Conservation (phyloP, 2,888 invertebrate genomes). For the Melitaea athalia region DNA sequence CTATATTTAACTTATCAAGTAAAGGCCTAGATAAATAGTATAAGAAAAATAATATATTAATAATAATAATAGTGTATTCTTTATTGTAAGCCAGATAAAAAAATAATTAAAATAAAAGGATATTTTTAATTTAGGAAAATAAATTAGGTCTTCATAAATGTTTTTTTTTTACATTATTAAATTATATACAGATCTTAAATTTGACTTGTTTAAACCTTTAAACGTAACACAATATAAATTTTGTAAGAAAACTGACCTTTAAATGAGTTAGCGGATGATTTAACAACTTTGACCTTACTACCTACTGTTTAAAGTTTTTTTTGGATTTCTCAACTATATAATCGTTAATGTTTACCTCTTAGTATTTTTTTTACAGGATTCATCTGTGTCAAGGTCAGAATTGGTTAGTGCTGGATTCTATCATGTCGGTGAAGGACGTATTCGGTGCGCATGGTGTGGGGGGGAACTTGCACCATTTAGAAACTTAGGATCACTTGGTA, state of each 20-base stretch:
- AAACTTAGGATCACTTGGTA: slow-evolving; percentile 82
- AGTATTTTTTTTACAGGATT: slow-evolving; percentile 55
- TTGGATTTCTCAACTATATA: background rate
- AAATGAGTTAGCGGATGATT: slow-evolving; percentile 9
- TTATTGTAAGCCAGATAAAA: too few relatives aligned
- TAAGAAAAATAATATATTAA: too few relatives aligned
- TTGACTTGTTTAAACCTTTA: background rate
- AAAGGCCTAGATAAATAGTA: too few relatives aligned
- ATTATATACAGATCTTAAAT: too few relatives aligned
- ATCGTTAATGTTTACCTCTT: background rate
- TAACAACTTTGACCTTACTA: slow-evolving; percentile 20
- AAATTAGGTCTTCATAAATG: too few relatives aligned
- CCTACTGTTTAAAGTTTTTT: slow-evolving; percentile 11
- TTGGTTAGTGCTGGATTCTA: slow-evolving; percentile 93
- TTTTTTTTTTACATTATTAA: too few relatives aligned
- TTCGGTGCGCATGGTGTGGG: slow-evolving; percentile 92
- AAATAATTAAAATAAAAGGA: too few relatives aligned
- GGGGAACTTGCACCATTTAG: slow-evolving; percentile 85
- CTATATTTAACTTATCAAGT: too few relatives aligned
- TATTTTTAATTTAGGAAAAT: too few relatives aligned
- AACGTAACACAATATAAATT: background rate
- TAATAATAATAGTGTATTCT: too few relatives aligned
- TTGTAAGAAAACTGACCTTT: slow-evolving; percentile 14
- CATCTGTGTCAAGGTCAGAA: slow-evolving; percentile 84
- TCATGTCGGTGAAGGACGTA: slow-evolving; percentile 85